These are phyloP conservation scores for Pachyseris speciosa DNA, from an alignment of 64 coral and sea anemone genomes.

Conservation along the genomic window DNA sequence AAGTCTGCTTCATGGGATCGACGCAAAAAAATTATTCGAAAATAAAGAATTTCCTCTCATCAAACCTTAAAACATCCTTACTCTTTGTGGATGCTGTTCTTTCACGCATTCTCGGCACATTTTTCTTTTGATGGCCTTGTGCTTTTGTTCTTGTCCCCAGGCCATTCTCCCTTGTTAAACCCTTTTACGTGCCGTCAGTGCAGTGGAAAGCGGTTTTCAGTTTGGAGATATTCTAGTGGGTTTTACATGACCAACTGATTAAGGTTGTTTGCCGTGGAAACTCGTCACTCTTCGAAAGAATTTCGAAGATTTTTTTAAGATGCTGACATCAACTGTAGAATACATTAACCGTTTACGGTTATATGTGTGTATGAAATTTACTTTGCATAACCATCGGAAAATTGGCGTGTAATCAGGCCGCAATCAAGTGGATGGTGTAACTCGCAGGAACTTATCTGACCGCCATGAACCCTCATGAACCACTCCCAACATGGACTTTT, in stretches of 20 bases:
- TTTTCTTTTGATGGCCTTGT: background rate
- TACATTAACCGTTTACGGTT: background rate
- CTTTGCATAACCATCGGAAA: background rate
- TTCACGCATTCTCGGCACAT: constrained; percentile 94
- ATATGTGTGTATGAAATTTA: background rate
- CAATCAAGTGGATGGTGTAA: background rate
- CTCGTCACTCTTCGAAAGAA: constrained; percentile 2
- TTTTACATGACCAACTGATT: background rate
- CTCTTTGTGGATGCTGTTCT: constrained; percentile 77
- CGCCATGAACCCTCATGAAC: constrained; percentile 23
- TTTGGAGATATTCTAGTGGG: background rate
- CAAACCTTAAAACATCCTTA: constrained; percentile 38
- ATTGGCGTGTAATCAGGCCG: background rate
- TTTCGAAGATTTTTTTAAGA: background rate
- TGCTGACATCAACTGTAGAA: background rate
- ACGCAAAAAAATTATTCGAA: too few relatives aligned
- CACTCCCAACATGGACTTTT: background rate
- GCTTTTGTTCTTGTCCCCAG: background rate
- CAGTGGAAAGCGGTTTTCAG: background rate
- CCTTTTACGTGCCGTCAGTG: background rate
- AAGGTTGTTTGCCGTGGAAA: background rate
- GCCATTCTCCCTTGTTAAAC: background rate
- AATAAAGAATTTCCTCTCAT: too few relatives aligned
- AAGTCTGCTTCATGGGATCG: too few relatives aligned
- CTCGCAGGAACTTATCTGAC: too few relatives aligned